Conservation (phyloP, 1,140 invertebrate species). For the Littorina saxatilis region DNA sequence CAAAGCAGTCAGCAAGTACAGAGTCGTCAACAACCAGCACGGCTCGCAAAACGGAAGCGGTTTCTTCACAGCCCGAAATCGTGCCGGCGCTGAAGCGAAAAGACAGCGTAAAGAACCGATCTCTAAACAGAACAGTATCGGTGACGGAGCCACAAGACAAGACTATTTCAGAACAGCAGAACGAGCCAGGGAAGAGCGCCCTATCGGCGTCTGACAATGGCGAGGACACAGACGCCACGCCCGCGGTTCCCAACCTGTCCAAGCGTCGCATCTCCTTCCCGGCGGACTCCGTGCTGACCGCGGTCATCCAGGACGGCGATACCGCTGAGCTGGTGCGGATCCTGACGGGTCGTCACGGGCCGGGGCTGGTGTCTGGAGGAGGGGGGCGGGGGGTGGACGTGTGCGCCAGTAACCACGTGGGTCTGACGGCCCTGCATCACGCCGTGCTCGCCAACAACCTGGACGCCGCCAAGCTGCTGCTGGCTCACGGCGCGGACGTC, state of each 20-base stretch:
- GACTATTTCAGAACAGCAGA: background rate
- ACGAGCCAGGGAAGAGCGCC: background rate
- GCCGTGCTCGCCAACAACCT: slow-evolving; percentile 83
- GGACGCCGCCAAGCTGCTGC: slow-evolving; percentile 98
- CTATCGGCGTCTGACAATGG: background rate
- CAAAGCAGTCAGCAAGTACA: no score
- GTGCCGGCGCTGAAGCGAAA: slow-evolving; percentile 1
- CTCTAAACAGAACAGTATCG: background rate
- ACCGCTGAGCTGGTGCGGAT: slow-evolving; percentile 60
- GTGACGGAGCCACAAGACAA: background rate
- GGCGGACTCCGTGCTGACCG: slow-evolving; percentile 65
- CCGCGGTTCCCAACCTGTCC: background rate
- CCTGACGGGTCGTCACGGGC: slow-evolving; percentile 42
- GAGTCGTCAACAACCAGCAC: background rate
- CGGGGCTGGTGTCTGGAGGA: slow-evolving; percentile 25
- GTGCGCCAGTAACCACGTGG: slow-evolving; percentile 65
- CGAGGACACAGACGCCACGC: background rate
- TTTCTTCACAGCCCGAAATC: background rate
- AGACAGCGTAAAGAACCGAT: background rate
- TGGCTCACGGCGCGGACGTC: slow-evolving; percentile 94
- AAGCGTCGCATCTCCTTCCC: slow-evolving; percentile 66
- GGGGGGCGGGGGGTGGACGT: slow-evolving; percentile 51
- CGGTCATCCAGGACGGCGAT: slow-evolving; percentile 70
- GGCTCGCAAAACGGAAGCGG: background rate
- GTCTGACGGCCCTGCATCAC: slow-evolving; percentile 69